phyloP scores from a whole-genome alignment of 2,797 vertebrate species.

The Coluber constrictor region DNA sequence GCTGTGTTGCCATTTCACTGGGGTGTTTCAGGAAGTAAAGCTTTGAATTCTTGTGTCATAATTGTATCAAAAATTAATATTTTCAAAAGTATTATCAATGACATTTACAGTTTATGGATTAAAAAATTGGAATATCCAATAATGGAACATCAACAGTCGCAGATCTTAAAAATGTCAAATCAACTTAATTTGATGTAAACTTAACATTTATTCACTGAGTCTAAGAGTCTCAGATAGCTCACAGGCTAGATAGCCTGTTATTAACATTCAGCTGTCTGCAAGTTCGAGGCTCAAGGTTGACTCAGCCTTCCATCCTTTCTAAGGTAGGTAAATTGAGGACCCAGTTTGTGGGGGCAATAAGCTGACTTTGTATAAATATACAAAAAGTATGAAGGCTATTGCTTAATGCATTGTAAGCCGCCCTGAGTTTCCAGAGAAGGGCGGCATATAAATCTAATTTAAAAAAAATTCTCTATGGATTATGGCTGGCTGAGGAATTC shows the following conservation, averaged over 20 bases:
- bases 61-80: background rate
- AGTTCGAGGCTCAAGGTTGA: too few species aligned
- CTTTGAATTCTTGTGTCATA: background rate
- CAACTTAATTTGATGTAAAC: background rate
- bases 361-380: too few species aligned
- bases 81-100: background rate
- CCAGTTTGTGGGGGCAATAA: too few species aligned
- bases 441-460: too few species aligned
- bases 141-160: background rate
- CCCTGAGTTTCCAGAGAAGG: too few species aligned
- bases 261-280: too few species aligned
- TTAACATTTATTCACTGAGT: background rate
- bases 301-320: too few species aligned
- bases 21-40: background rate
- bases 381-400: too few species aligned
- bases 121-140: background rate
- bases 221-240: too few species aligned
- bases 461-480: background rate
- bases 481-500: background rate
- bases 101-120: background rate
- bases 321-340: too few species aligned
- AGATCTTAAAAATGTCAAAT: background rate
- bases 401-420: too few species aligned
- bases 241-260: too few species aligned
- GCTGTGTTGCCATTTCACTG: background rate